Percentiles rank a stretch among this genome's conserved stretches.
phyloP scores from a whole-genome alignment of 2,113 vertebrate species.

The Indicator maculatus region DNA sequence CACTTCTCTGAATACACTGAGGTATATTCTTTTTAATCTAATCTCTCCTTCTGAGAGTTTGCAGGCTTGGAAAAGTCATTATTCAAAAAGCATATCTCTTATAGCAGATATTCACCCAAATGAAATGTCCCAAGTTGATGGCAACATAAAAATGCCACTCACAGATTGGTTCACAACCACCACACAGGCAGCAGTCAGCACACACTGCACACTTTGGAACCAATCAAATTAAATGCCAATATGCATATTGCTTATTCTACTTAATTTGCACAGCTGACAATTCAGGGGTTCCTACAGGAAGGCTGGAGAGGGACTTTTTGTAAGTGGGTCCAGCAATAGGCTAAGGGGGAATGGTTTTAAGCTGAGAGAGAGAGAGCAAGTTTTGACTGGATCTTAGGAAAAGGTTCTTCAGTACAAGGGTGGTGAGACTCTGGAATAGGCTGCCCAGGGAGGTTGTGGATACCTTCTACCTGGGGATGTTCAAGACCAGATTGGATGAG shows the following conservation, averaged over 20 bases:
- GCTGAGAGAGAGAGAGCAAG: too few relatives aligned
- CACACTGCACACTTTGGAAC: background rate
- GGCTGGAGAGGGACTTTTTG: too few relatives aligned
- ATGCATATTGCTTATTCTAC: background rate
- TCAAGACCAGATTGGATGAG: too few relatives aligned
- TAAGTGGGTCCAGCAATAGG: too few relatives aligned
- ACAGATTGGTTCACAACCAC: background rate
- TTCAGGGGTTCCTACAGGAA: background rate
- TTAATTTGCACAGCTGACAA: background rate
- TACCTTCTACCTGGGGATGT: too few relatives aligned
- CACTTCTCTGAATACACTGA: background rate
- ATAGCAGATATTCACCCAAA: background rate
- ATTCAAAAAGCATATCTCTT: background rate
- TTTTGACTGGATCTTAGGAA: too few relatives aligned
- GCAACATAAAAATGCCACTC: background rate
- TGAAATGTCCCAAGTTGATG: background rate
- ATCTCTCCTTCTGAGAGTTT: background rate
- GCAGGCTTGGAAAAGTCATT: background rate
- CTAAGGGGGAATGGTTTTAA: too few relatives aligned
- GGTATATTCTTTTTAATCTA: background rate
- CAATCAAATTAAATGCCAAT: background rate
- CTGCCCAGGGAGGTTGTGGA: too few relatives aligned
- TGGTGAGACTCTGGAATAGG: too few relatives aligned
- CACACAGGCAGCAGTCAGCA: background rate
- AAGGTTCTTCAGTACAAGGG: too few relatives aligned